Evolutionary conservation across 2,888 invertebrate species (phyloP), one percentile per base, ranked within the genome.

Genomic region (Nemurella pictetii): DNA sequence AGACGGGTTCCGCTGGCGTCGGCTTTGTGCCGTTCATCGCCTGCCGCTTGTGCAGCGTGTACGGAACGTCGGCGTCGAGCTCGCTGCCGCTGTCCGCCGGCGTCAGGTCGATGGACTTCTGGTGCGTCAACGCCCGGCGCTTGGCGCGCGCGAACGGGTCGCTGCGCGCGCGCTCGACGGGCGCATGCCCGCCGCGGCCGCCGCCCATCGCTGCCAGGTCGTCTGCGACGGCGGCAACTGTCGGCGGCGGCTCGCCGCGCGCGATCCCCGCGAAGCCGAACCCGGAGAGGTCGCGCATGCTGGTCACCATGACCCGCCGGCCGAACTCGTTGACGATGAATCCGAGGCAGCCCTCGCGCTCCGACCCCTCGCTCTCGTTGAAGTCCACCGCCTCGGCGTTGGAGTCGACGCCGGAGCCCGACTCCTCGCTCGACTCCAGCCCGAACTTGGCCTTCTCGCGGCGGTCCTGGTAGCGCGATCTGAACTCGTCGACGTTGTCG

Each of bases 61-160:
- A 97, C 0, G 96, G 95, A 89, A 97, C 89, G 90, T 92, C 91
- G 83, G 93, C 92, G 72, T 92, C 91, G 85, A 94, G 94, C 85
- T 93, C 93, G 86, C 96, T 96, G 86, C 96, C 96, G 0, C 96
- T 96, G 90, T 96, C 96, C 0, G 96, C 96, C 3, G 96, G 96
- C 0, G 96, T 96, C 32, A 96, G 90, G 89, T 96, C 96, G 85
- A 96, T 96, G 0, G 96, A 96, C 89, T 96, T 96, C 88, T 96
- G 96, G 90, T 96, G 96, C 94, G 95, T 96, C 29, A 96, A 89
- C 32, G 96, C 93, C 90, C 96, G 94, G 26, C 96, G 92, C n/a
- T 96, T 93, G 32, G 85, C 74, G 9, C 1, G 94, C 94, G 88
- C 93, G 95, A 3, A 96, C 0, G 96, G 96, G 91, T 97, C 96